Base-by-base conservation (phyloP, 2,797 vertebrate species). In the Lemur catta region DNA sequence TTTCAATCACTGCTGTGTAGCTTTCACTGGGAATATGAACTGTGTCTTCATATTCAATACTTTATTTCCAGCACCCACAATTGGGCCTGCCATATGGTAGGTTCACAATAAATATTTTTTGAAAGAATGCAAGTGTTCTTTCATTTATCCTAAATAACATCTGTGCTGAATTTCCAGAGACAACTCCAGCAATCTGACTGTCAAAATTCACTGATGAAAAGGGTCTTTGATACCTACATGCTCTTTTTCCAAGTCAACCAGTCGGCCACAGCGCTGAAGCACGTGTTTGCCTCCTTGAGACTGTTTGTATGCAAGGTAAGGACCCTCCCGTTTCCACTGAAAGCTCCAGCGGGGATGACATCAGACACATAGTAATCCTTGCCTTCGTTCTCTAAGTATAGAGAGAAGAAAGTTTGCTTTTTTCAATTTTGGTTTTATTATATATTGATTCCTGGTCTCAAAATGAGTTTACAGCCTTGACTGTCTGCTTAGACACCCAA, bases 231-330 rank as follows among this genome's bases (percentile, higher is more conserved):
- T 98, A 99, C 99, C 2, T 99, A 99, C 98, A 98, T 99, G 97
- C 99, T 99, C 95, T 99, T 99, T 98, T 99, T 99, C 98, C 99
- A 99, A 98, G 99, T 99, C 98, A 99, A 99, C 98, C 99, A 99
- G 97, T 99, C 99, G 6, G 99, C 99, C 38, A 97, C 98, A 84
- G 99, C 99, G 0, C 99, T 99, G 74, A 99, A 99, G 46, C 99
- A 99, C 0, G 98, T 99, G 93, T 99, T 99, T 95, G 99, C 99
- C 92, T 99, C 99, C n/a, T 98, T 99, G 35, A 98, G 99, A 67
- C 98, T 99, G 93, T 99, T 99, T 98, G 99, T 99, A 10, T 99
- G 99, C 98, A 99, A 99, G 99, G 99, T 99, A 98, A 96, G 91
- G 8, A 6, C 35, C 33, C 2, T 5, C 93, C 67, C 4, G 38